phyloP scores from a whole-genome alignment of 2,113 vertebrate species.

The Corythaixoides concolor region DNA sequence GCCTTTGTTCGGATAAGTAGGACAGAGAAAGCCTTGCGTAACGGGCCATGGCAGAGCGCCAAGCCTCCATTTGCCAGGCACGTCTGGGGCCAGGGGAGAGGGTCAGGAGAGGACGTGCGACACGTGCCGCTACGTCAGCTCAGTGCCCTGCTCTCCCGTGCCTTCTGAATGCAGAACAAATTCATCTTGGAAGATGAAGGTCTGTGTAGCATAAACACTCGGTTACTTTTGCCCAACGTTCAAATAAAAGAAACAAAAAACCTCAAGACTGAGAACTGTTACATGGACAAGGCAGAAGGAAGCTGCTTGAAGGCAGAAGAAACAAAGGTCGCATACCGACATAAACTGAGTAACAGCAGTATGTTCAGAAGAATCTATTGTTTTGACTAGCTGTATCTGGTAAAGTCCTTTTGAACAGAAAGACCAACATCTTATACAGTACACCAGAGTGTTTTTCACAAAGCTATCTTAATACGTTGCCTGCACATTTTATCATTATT shows the following conservation, averaged over 20 bases:
- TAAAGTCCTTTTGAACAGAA: neutral
- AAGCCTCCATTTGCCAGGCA: conserved; percentile 64
- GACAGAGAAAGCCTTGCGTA: conserved; percentile 52
- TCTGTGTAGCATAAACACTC: neutral
- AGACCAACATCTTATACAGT: neutral
- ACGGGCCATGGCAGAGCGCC: conserved; percentile 64
- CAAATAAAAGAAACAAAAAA: neutral
- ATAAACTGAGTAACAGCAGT: neutral
- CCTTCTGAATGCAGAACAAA: neutral
- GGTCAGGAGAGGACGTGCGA: conserved; percentile 67
- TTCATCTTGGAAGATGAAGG: neutral
- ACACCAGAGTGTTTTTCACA: neutral
- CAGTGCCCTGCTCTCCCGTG: neutral
- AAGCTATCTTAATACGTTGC: accelerated
- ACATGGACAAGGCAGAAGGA: neutral
- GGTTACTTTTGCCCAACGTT: neutral
- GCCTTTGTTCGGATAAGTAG: conserved; percentile 66
- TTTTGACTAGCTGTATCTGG: neutral
- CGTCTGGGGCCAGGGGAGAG: conserved; percentile 4
- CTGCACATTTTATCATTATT: neutral
- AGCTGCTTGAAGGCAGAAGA: neutral
- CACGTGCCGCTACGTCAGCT: conserved; percentile 53
- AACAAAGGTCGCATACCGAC: neutral
- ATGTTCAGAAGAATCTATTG: neutral
- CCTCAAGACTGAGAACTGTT: neutral